Evolutionary conservation across 2,797 vertebrate genomes (phyloP), one percentile per base, ranked within the genome.

Genomic region (Poeciliopsis turneri): DNA sequence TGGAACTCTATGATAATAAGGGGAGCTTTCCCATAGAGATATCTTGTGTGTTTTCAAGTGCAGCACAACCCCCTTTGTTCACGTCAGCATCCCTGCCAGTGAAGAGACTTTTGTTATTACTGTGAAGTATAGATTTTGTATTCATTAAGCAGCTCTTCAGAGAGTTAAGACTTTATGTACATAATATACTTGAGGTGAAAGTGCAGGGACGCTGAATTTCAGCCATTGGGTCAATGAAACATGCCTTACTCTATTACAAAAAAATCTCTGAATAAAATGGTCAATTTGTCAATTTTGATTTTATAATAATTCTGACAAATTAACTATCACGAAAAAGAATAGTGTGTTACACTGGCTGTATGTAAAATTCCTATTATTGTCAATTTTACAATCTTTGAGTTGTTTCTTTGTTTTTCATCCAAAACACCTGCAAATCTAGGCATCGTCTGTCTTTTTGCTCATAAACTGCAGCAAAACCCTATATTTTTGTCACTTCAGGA

Each of bases 71-170:
- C 28, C 9, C 59, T 61, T 61, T 61, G 30, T 61, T 33, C 15
- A 61, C 7, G 6, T 61, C 59, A 61, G 28, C 59, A 61, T 61
- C 59, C 30, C 30, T 61, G 59, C 4, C 28, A 61, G 59, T 33
- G 15, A 61, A 33, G 59, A 33, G 28, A 61, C 59, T 61, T 33
- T 61, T 33, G 30, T 13, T 61, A 33, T 33, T 61, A 16, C 30
- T 61, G 6, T 18, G 13, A 33, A 61, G 59, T 66, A 76, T 25
- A 78, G 68, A 41, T 51, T 78, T 30, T 82, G 74, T 83, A 9
- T 77, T 72, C 70, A 88, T 84, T 79, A 83, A 76, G 75, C 77
- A 51, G 84, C 18, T 84, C 72, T 73, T 83, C 75, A 49, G 47
- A 69, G 59, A 68, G 57, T 78, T 78, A 20, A 11, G 20, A n/a